Percentiles rank a stretch among this genome's conserved stretches.
Evolutionary conservation across 2,797 vertebrate genomes (phyloP).

Genomic region (Limosa lapponica): DNA sequence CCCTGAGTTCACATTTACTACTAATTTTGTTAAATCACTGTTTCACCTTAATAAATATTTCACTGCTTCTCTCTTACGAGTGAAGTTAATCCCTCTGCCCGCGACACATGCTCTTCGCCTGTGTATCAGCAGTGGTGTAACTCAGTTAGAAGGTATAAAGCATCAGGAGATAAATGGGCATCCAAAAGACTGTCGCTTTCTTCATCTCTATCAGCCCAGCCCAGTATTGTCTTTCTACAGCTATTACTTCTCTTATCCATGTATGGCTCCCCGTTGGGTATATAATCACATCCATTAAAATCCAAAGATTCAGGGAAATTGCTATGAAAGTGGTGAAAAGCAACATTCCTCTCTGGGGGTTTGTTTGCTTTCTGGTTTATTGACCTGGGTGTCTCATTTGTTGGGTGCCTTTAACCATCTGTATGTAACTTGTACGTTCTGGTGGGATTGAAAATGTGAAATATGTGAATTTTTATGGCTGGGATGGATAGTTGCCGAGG

Average conservation of each 20-base stretch:
- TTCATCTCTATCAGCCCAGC: neutral
- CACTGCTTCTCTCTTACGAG: no score
- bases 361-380: constrained; percentile 30
- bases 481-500: neutral
- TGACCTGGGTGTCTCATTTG: constrained; percentile 42
- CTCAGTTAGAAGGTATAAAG: neutral
- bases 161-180: neutral
- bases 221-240: neutral
- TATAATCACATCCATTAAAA: neutral
- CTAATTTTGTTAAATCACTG: no score
- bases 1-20: neutral
- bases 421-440: neutral
- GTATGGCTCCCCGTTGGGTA: neutral
- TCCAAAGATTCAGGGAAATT: neutral
- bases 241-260: neutral
- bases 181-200: neutral
- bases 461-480: constrained; percentile 41
- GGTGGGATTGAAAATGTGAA: constrained; percentile 29
- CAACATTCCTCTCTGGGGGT: neutral
- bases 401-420: constrained; percentile 29
- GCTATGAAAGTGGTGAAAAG: neutral
- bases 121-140: neutral
- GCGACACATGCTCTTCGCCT: accelerated
- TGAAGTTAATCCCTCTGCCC: no score
- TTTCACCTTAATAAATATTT: no score